Evolutionary conservation across 1,140 invertebrate genomes (phyloP).

Genomic region (Drosophila ironensis): DNA sequence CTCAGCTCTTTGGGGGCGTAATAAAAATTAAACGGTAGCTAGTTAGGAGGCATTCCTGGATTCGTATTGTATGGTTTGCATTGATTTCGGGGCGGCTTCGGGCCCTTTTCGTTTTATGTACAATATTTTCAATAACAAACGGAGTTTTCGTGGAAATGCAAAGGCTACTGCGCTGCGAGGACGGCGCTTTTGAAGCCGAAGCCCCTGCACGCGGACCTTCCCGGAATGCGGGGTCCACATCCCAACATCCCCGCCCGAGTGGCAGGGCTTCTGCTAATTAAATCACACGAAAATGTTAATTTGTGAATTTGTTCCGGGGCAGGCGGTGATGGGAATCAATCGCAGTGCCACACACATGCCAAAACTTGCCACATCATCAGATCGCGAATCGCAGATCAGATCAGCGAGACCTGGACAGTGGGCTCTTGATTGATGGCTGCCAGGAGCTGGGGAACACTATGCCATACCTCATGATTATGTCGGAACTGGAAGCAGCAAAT

Average conservation of each 20-base stretch:
- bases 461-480: slow-evolving; percentile 29
- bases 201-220: slow-evolving; percentile 18
- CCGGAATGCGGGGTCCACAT: slow-evolving; percentile 15
- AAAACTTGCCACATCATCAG: slow-evolving; percentile 34
- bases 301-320: slow-evolving; percentile 57
- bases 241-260: neutral
- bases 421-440: slow-evolving; percentile 50
- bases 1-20: slow-evolving; percentile 53
- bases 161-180: neutral
- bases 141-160: slow-evolving; percentile 61
- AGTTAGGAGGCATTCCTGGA: slow-evolving; percentile 68
- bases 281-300: slow-evolving; percentile 49
- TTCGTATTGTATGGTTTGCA: slow-evolving; percentile 49
- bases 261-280: slow-evolving; percentile 53
- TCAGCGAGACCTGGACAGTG: slow-evolving; percentile 20
- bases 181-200: slow-evolving; percentile 71
- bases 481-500: slow-evolving; percentile 32
- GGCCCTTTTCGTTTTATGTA: slow-evolving; percentile 41
- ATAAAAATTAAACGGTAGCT: slow-evolving; percentile 81
- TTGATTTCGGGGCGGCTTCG: slow-evolving; percentile 44
- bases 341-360: slow-evolving; percentile 28
- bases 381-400: slow-evolving; percentile 6
- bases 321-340: slow-evolving; percentile 41
- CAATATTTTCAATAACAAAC: slow-evolving; percentile 68
- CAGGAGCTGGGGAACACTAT: slow-evolving; percentile 32